Conservation (phyloP, 2,113 vertebrate species). For the Bombycilla garrulus region DNA sequence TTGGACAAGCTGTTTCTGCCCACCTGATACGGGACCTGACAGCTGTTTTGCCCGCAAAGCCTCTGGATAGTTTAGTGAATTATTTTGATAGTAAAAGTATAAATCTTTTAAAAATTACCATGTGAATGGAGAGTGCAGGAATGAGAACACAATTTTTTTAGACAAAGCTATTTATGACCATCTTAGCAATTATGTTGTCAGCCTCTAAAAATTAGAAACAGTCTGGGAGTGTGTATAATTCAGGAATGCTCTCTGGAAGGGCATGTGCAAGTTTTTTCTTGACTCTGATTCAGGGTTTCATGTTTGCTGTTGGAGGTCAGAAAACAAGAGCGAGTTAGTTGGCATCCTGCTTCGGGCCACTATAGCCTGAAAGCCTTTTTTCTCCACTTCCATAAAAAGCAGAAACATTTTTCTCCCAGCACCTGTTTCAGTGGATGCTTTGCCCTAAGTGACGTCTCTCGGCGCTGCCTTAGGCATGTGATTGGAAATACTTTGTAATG, state of each 20-base stretch:
- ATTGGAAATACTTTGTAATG: conserved; percentile 12
- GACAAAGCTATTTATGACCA: conserved; percentile 29
- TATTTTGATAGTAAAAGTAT: conserved; percentile 7
- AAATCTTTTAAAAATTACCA: neutral
- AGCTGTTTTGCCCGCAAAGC: neutral
- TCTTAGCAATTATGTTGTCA: conserved; percentile 34
- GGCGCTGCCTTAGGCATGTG: neutral
- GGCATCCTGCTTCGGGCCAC: neutral
- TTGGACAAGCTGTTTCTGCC: neutral
- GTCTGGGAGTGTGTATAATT: neutral
- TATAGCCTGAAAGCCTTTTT: neutral
- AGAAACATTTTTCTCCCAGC: conserved; percentile 10
- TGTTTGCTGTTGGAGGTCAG: neutral
- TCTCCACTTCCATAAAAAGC: neutral
- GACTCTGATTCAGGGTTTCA: neutral
- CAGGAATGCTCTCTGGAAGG: conserved; percentile 19
- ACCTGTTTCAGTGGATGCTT: conserved; percentile 30
- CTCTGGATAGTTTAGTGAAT: neutral
- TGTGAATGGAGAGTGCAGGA: neutral
- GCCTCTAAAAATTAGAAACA: conserved; percentile 33
- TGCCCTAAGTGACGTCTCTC: neutral
- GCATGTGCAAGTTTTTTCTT: neutral
- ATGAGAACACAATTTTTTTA: neutral
- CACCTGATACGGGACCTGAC: neutral
- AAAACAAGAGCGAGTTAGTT: neutral